Conservation (phyloP, 2,113 vertebrate genomes). For the Equus przewalskii region DNA sequence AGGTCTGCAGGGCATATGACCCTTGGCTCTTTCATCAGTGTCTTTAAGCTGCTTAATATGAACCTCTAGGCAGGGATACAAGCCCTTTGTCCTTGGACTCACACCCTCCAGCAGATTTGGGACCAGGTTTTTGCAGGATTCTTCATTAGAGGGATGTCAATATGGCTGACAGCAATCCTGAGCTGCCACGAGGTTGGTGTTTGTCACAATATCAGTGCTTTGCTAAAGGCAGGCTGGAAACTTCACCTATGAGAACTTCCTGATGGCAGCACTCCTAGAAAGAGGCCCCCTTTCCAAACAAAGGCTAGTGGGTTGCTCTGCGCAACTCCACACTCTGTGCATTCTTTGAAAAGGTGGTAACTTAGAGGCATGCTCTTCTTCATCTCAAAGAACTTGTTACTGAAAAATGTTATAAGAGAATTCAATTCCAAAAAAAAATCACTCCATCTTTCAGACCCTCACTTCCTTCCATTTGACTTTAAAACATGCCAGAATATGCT, state of each 20-base stretch:
- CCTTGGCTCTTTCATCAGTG: not conserved
- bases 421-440: conserved; percentile 33
- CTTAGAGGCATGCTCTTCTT: not conserved
- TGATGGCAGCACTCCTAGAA: not conserved
- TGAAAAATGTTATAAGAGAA: conserved; percentile 45
- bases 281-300: not conserved
- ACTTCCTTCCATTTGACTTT: conserved; percentile 59
- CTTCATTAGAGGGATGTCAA: not conserved
- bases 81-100: not conserved
- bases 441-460: not conserved
- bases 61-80: not conserved
- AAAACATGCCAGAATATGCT: conserved; percentile 62
- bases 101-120: not conserved
- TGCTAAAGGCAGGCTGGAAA: not conserved
- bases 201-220: rapidly evolving
- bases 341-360: not conserved
- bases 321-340: not conserved
- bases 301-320: not conserved
- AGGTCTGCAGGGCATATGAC: rapidly evolving
- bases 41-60: not conserved
- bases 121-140: not conserved
- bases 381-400: conserved; percentile 21
- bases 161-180: not conserved
- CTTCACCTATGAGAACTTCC: not conserved
- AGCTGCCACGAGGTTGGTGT: too few relatives aligned